Evolutionary conservation across 2,888 invertebrate genomes (phyloP).

Genomic region (Arctia plantaginis): DNA sequence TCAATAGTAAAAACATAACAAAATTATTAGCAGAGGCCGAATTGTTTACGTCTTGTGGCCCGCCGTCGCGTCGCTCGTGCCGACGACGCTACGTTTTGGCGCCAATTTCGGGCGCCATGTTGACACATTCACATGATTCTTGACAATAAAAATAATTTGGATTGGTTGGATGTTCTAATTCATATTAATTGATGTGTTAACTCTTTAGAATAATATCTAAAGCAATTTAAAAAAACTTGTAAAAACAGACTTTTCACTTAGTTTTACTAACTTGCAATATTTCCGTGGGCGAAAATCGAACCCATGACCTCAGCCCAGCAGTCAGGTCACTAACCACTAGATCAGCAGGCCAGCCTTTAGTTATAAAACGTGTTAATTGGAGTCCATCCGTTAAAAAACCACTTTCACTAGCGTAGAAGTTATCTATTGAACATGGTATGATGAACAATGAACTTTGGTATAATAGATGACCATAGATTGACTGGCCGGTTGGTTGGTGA

Average conservation of each 20-base stretch:
- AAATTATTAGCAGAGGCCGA: slow-evolving; percentile 56
- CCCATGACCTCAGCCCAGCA: too few species aligned
- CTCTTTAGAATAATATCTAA: slow-evolving; percentile 10
- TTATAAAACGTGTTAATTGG: background rate
- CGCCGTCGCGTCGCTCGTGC: slow-evolving; percentile 53
- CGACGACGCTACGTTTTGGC: slow-evolving; percentile 71
- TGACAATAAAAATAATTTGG: slow-evolving; percentile 78
- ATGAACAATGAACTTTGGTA: too few species aligned
- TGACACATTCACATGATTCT: slow-evolving; percentile 75
- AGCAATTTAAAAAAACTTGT: background rate
- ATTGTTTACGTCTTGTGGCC: slow-evolving; percentile 61
- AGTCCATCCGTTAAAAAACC: background rate
- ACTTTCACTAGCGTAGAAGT: background rate
- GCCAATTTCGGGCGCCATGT: slow-evolving; percentile 76
- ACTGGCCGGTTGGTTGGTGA: too few species aligned
- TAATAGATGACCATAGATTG: too few species aligned
- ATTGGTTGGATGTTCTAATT: slow-evolving; percentile 58
- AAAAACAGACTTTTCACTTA: background rate
- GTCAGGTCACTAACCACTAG: too few species aligned
- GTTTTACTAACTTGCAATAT: background rate
- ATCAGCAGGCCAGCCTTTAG: background rate
- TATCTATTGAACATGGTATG: background rate
- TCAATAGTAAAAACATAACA: slow-evolving; percentile 58
- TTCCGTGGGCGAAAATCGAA: too few species aligned
- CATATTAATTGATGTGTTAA: slow-evolving; percentile 53